A percentile compares a stretch with the other conserved stretches of the same genome.
phyloP scores from a whole-genome alignment of 2,797 vertebrate genomes.

The Dipus sagitta region DNA sequence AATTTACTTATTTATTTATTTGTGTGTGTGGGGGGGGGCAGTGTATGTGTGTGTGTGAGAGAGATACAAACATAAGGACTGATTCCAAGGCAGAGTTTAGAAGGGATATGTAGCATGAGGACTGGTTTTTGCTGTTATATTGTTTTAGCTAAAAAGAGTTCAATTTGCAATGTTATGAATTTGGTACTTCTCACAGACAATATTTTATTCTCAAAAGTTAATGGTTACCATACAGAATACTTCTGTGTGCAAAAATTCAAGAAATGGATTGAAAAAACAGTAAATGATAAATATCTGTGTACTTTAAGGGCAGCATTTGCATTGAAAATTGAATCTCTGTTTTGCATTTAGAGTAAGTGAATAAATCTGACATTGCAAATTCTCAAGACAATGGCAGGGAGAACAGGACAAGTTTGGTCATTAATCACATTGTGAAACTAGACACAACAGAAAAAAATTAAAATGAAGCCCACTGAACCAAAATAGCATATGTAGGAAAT shows the following conservation, averaged over 20 bases:
- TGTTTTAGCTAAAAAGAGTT: slow-evolving; percentile 29
- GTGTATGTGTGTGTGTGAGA: too few relatives aligned
- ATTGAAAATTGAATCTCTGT: slow-evolving; percentile 66
- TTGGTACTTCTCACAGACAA: slow-evolving; percentile 27
- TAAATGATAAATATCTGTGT: slow-evolving; percentile 62
- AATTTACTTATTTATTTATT: too few relatives aligned
- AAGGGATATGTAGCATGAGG: background rate
- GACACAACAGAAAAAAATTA: slow-evolving; percentile 46
- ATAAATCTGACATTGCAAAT: slow-evolving; percentile 64
- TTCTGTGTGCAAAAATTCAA: slow-evolving; percentile 38
- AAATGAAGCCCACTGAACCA: slow-evolving; percentile 65
- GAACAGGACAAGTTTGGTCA: slow-evolving; percentile 39
- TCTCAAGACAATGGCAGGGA: slow-evolving; percentile 59
- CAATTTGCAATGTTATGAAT: slow-evolving; percentile 50
- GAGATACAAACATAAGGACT: too few relatives aligned
- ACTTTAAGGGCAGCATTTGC: slow-evolving; percentile 65
- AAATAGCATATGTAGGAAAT: slow-evolving; percentile 34
- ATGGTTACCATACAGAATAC: slow-evolving; percentile 24
- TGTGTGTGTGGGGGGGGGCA: too few relatives aligned
- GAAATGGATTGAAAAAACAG: slow-evolving; percentile 45
- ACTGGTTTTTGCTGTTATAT: background rate
- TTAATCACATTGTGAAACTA: slow-evolving; percentile 70
- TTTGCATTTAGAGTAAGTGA: slow-evolving; percentile 72
- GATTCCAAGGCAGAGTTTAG: background rate
- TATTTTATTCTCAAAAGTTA: slow-evolving; percentile 64